phyloP scores from a whole-genome alignment of 35 echinoderm and acorn worm genomes.

The Diadema setosum region DNA sequence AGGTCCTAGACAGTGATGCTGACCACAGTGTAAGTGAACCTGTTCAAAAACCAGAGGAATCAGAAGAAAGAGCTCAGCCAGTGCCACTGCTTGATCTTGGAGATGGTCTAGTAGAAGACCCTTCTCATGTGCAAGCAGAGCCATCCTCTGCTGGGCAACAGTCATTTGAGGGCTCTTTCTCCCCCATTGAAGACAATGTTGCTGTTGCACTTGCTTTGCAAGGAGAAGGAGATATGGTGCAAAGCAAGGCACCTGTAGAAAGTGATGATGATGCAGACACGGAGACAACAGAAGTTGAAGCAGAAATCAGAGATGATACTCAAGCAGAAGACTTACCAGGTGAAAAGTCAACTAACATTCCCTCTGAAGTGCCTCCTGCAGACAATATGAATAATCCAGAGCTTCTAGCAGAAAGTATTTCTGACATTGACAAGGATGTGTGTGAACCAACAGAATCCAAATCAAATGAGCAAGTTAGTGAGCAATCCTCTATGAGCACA shows the following conservation, averaged over 20 bases:
- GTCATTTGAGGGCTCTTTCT: conserved; percentile 6
- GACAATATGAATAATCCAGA: neutral
- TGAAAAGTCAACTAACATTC: neutral
- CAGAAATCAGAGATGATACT: neutral
- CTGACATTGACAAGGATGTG: too few relatives aligned
- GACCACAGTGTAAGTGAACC: too few relatives aligned
- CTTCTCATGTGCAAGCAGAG: neutral
- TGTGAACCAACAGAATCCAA: too few relatives aligned
- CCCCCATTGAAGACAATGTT: conserved; percentile 18
- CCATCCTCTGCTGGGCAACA: neutral
- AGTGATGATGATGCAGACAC: neutral
- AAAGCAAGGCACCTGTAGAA: neutral
- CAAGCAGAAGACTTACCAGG: neutral
- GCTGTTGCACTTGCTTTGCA: neutral
- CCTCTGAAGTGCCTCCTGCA: neutral
- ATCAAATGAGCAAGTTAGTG: too few relatives aligned
- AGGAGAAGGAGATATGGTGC: neutral
- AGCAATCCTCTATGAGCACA: too few relatives aligned
- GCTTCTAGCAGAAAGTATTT: too few relatives aligned
- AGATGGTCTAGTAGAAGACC: neutral
- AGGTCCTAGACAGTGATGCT: too few relatives aligned
- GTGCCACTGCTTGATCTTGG: neutral
- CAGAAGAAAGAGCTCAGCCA: neutral
- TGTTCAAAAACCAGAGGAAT: too few relatives aligned
- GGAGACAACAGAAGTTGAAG: conserved; percentile 1